Evolutionary conservation across 2,797 vertebrate genomes (phyloP).

Genomic region (Tragopan temminckii): DNA sequence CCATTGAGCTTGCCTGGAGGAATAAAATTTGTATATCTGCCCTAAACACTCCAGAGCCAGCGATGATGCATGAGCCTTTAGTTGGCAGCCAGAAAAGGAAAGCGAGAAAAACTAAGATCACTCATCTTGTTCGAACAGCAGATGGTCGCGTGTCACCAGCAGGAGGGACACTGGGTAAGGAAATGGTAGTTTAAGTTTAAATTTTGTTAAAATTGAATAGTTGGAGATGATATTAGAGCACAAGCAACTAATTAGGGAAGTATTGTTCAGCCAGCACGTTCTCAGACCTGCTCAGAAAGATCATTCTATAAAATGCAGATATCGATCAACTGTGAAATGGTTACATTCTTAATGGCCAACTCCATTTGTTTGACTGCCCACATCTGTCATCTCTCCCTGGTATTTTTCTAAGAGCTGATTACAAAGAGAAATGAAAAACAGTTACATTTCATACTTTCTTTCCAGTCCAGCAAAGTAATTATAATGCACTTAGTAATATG

Average conservation of each 20-base stretch:
- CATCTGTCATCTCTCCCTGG: background rate
- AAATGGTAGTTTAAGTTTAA: background rate
- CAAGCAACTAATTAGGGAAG: background rate
- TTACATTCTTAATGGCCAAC: background rate
- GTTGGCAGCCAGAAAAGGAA: slow-evolving; percentile 99
- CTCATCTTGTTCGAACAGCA: slow-evolving; percentile 94
- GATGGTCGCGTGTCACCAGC: slow-evolving; percentile 93
- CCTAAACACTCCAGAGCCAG: slow-evolving; percentile 85
- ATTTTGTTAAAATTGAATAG: background rate
- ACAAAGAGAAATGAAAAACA: background rate
- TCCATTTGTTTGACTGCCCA: background rate
- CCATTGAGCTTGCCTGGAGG: slow-evolving; percentile 83
- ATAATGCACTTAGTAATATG: background rate
- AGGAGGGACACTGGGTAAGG: slow-evolving; percentile 86
- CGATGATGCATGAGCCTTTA: slow-evolving; percentile 88
- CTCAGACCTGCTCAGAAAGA: background rate
- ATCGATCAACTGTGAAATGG: background rate
- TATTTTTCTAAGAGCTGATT: background rate
- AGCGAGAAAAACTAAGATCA: slow-evolving; percentile 98
- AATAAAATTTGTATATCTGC: slow-evolving; percentile 83
- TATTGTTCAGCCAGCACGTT: background rate
- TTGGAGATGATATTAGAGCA: background rate
- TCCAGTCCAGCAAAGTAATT: background rate
- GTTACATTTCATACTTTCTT: background rate
- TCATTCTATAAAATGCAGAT: background rate